Conservation (phyloP, 2,888 invertebrate species). For the Mechanitis mazaeus region DNA sequence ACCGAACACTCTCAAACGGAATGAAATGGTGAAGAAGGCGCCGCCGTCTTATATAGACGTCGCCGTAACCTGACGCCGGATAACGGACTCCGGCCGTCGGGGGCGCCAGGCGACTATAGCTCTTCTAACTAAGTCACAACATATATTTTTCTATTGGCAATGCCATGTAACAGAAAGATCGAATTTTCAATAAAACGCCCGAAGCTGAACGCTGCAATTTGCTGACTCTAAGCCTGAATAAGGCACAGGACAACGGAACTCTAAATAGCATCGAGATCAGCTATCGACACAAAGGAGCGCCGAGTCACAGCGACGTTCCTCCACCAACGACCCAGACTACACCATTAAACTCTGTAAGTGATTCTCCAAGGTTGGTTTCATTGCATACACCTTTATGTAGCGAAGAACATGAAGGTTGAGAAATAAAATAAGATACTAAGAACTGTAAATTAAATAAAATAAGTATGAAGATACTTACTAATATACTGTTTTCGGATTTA, state of each 20-base stretch:
- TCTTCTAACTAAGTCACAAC: constrained; percentile 29
- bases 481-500: too few species aligned
- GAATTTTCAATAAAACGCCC: constrained; percentile 74
- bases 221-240: constrained; percentile 50
- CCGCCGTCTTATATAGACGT: constrained; percentile 75
- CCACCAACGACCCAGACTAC: constrained; percentile 1
- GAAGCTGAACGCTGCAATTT: constrained; percentile 69
- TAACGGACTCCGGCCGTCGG: constrained; percentile 64
- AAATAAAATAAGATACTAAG: too few species aligned
- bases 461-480: too few species aligned
- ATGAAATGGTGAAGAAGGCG: constrained; percentile 76
- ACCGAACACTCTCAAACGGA: constrained; percentile 68
- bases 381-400: too few species aligned
- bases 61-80: constrained; percentile 76
- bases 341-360: not conserved
- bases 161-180: constrained; percentile 66
- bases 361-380: not conserved
- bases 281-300: constrained; percentile 24
- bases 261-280: constrained; percentile 45
- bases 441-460: too few species aligned
- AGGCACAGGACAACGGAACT: constrained; percentile 59
- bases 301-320: constrained; percentile 19
- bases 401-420: too few species aligned
- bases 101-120: constrained; percentile 45
- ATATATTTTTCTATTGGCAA: constrained; percentile 11